phyloP scores from a whole-genome alignment of 2,113 vertebrate species.

The Phainopepla nitens region DNA sequence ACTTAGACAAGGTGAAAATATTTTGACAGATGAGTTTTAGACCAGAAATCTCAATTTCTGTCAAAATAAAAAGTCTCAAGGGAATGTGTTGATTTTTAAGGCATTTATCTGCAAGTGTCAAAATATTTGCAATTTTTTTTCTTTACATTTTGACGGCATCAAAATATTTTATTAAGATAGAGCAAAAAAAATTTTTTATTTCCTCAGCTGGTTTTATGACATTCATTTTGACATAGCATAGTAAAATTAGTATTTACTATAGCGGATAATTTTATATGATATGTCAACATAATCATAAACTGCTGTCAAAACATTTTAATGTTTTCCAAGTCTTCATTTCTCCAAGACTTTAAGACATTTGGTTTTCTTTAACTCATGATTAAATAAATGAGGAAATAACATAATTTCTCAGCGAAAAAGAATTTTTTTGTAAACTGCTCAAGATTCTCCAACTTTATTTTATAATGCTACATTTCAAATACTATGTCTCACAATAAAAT shows the following conservation, averaged over 20 bases:
- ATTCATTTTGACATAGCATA: not conserved
- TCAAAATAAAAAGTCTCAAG: not conserved
- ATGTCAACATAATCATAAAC: constrained; percentile 7
- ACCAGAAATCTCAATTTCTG: not conserved
- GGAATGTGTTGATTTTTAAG: not conserved
- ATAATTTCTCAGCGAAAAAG: not conserved
- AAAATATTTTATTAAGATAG: not conserved
- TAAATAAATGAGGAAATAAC: not conserved
- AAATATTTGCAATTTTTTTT: not conserved
- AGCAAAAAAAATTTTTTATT: not conserved
- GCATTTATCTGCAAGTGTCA: not conserved
- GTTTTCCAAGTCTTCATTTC: not conserved
- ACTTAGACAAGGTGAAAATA: not conserved
- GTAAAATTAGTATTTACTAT: not conserved
- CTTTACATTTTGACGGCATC: not conserved
- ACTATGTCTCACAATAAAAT: not conserved
- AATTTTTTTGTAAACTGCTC: not conserved
- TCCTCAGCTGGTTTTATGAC: not conserved
- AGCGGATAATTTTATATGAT: not conserved
- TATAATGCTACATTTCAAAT: not conserved
- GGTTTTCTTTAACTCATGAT: constrained; percentile 6
- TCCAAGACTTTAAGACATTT: not conserved
- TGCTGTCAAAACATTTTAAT: constrained; percentile 6
- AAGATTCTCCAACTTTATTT: not conserved
- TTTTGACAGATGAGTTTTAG: constrained; percentile 8